These are phyloP conservation scores for Caligus rogercresseyi DNA, from an alignment of 1,140 invertebrate species.

Conservation along the genomic window DNA sequence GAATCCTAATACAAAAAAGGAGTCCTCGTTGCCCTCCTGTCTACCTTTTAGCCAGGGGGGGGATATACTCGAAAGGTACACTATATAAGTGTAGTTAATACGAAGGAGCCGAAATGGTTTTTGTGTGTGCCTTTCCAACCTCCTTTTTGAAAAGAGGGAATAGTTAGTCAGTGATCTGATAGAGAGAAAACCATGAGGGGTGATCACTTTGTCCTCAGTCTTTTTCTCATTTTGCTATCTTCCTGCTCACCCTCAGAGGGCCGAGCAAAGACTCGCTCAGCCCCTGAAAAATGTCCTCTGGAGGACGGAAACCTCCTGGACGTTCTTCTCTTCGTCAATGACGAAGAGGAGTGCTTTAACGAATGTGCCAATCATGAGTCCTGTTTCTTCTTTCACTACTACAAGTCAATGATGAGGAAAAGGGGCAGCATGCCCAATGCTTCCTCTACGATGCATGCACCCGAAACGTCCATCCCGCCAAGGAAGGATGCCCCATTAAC, in stretches of 20 bases:
- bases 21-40: too few species aligned
- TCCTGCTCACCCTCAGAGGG: neutral
- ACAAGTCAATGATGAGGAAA: slow-evolving; percentile 9
- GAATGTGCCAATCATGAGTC: neutral
- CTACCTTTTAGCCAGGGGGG: too few species aligned
- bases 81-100: too few species aligned
- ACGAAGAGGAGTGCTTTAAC: slow-evolving; percentile 2
- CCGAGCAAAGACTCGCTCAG: neutral
- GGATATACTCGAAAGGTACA: too few species aligned
- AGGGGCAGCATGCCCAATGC: slow-evolving; percentile 11
- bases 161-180: too few species aligned
- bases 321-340: slow-evolving; percentile 10
- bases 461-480: neutral
- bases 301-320: slow-evolving; percentile 16
- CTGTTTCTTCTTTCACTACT: slow-evolving; percentile 11
- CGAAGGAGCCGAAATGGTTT: too few species aligned
- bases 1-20: too few species aligned
- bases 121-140: too few species aligned
- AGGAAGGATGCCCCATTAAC: slow-evolving; percentile 1
- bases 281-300: slow-evolving; percentile 11
- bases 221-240: too few species aligned
- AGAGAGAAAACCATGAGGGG: too few species aligned
- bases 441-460: slow-evolving; percentile 13
- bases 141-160: too few species aligned
- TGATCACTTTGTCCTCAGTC: too few species aligned